A percentile compares a stretch with the other conserved stretches of the same genome.
phyloP scores from a whole-genome alignment of 2,888 invertebrate species.

The Noctua janthe region DNA sequence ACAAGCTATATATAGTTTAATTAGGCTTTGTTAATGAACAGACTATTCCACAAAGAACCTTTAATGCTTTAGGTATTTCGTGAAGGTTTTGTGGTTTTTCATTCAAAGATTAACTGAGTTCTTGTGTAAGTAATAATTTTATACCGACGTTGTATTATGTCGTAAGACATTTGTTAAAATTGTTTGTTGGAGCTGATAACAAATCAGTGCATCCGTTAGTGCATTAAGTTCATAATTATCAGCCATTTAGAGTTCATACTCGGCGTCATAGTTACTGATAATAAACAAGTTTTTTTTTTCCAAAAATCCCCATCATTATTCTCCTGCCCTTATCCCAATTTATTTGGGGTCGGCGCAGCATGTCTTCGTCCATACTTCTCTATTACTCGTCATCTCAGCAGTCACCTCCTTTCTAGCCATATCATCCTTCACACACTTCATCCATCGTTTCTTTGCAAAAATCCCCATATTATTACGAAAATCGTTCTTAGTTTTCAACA shows the following conservation, averaged over 20 bases:
- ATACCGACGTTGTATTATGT: not conserved
- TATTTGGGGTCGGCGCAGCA: too few species aligned
- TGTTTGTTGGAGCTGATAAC: not conserved
- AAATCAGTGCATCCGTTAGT: not conserved
- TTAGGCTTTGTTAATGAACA: not conserved
- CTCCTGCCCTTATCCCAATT: too few species aligned
- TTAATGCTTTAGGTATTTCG: not conserved
- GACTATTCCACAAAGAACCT: not conserved
- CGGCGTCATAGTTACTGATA: not conserved
- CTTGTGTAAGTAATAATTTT: not conserved
- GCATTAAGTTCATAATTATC: not conserved
- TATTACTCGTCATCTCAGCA: too few species aligned
- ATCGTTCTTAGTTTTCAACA: not conserved
- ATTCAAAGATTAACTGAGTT: not conserved
- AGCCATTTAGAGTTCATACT: not conserved
- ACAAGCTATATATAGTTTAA: not conserved
- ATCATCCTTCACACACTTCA: too few species aligned
- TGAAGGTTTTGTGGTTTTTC: conserved; percentile 12
- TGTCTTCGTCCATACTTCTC: too few species aligned
- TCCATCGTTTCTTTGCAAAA: not conserved
- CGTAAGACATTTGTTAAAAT: not conserved
- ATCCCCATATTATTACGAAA: not conserved
- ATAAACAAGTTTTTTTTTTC: not conserved
- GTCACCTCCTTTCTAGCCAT: too few species aligned
- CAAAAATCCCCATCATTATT: not conserved